A percentile compares a stretch with the other conserved stretches of the same genome.
Evolutionary conservation across 2,797 vertebrate genomes (phyloP).

Genomic region (Eptatretus atami): DNA sequence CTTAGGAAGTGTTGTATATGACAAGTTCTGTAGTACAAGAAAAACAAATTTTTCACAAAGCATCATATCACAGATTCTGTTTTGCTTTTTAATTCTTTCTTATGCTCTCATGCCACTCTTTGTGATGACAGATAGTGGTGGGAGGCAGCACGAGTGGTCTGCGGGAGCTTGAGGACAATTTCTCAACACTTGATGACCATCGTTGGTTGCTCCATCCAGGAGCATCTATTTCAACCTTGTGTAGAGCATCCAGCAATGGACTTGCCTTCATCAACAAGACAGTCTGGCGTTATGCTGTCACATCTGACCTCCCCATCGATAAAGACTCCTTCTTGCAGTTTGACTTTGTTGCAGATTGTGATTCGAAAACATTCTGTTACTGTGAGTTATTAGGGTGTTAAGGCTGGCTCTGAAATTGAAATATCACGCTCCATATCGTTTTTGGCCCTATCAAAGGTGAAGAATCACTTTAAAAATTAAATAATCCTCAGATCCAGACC

Average conservation of each 20-base stretch:
- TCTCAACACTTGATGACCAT: slow-evolving; percentile 42
- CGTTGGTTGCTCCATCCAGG: slow-evolving; percentile 92
- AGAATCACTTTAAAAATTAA: no score
- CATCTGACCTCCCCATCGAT: slow-evolving; percentile 64
- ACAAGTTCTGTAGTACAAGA: no score
- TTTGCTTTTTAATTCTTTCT: neutral
- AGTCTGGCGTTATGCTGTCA: slow-evolving; percentile 71
- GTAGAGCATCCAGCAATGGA: slow-evolving; percentile 66
- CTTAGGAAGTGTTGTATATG: no score
- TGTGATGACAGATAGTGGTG: slow-evolving; percentile 38
- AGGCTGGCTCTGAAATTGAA: no score
- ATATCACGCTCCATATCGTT: no score
- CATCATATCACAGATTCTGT: neutral
- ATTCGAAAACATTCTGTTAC: slow-evolving; percentile 82
- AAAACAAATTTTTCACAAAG: no score
- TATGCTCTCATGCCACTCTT: neutral
- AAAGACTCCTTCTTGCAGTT: slow-evolving; percentile 82
- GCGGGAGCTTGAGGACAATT: slow-evolving; percentile 73
- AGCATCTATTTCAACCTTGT: slow-evolving; percentile 80
- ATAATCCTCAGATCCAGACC: no score
- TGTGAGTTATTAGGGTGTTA: slow-evolving; percentile 21
- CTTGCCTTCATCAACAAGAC: slow-evolving; percentile 96
- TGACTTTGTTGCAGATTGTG: slow-evolving; percentile 91
- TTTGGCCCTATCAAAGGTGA: no score
- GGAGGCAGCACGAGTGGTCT: slow-evolving; percentile 84